Conservation (phyloP, 2,113 vertebrate species). For the Haplochromis burtoni region DNA sequence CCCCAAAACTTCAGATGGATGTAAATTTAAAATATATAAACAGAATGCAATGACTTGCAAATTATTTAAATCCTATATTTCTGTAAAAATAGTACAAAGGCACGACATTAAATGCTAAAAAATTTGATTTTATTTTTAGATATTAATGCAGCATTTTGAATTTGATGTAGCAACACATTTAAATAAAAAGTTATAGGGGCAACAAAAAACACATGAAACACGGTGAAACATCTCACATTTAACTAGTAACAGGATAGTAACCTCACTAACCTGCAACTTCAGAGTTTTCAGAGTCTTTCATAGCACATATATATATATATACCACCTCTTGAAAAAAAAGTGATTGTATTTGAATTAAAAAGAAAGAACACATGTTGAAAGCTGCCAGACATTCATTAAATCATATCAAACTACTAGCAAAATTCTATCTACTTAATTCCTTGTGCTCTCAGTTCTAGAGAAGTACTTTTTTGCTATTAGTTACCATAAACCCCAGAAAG, state of each 20-base stretch:
- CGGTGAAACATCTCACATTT: neutral
- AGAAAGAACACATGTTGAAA: neutral
- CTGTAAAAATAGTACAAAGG: neutral
- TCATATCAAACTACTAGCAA: neutral
- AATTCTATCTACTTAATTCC: neutral
- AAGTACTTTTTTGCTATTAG: slow-evolving; percentile 4
- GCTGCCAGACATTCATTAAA: neutral
- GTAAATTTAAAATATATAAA: neutral
- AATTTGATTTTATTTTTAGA: neutral
- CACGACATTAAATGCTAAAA: neutral
- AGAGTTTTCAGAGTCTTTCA: neutral
- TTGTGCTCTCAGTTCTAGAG: neutral
- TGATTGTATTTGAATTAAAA: neutral
- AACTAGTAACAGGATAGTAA: neutral
- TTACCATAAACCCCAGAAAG: neutral
- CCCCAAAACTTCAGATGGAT: neutral
- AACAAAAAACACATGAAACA: neutral
- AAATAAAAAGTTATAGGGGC: neutral
- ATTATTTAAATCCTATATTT: neutral
- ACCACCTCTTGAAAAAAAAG: neutral
- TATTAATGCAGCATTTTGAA: neutral
- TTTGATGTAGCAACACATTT: neutral
- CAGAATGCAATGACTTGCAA: neutral
- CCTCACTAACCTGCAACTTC: neutral
- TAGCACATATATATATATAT: neutral